Base-by-base conservation (phyloP, 1,140 invertebrate genomes). In the Meloidogyne chitwoodi region DNA sequence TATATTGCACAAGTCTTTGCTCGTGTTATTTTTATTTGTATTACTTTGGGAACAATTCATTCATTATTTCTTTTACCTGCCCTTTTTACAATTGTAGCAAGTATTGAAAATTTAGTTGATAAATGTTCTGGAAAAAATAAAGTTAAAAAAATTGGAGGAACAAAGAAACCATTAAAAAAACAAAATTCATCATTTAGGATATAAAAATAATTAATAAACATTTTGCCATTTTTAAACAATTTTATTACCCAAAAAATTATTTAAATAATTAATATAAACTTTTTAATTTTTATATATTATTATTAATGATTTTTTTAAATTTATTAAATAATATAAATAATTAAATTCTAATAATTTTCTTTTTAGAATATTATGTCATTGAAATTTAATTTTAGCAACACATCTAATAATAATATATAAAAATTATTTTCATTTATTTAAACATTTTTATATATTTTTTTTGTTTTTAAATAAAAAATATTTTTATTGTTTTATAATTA, bases 1-100 rank as follows among this genome's bases (percentile, higher is more conserved):
- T 97, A 96, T 84, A 95, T 97, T 68, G 76, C 83, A 38, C 68
- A 80, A 65, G 78, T 83, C 19, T 83, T 83, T 74, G 83, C 80
- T 22, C 62, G 76, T n/a, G 78, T 84, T 29, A 79, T 83, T 74
- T 83, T 68, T 29, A 68, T 85, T 29, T 85, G 83, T 71, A 80
- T 85, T 27, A 61, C 65, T 16, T 66, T 83, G 61, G 81, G 77
- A 64, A 63, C 83, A 14, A 62, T 83, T 12, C 82, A 83, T 66
- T 74, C 75, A 29, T 62, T 83, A 14, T 72, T 82, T n/a, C 29
- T 83, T n/a, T 67, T 83, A 26, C 82, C 82, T 22, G 83, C 77
- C 2, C 31, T 83, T 8, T 85, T 83, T 63, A 74, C 75, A 38
- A n/a, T 77, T 56, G 29, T 73, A 48, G 48, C 41, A 24, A 64